Conservation (phyloP, 2,888 invertebrate genomes). For the Macrophya annulata region DNA sequence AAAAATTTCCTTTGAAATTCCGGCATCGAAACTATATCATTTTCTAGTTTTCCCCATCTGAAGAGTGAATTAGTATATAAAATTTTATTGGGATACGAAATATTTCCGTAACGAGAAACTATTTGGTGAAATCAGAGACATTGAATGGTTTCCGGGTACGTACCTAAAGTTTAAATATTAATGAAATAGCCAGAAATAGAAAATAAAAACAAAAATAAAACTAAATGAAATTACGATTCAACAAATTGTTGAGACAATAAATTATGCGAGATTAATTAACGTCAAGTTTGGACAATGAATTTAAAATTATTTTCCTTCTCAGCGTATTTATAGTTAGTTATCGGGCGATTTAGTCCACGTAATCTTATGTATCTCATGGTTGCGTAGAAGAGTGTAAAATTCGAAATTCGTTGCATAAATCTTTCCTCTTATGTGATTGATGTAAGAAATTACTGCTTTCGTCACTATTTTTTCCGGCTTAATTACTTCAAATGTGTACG, state of each 20-base stretch:
- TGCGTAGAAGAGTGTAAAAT: conserved; percentile 15
- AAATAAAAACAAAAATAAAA: no score
- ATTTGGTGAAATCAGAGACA: background rate
- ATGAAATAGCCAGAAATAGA: no score
- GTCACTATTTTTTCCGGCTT: background rate
- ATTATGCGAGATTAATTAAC: background rate
- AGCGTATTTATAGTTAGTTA: background rate
- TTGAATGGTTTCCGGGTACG: conserved; percentile 8
- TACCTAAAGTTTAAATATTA: background rate
- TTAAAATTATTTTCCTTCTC: conserved; percentile 9
- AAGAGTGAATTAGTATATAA: background rate
- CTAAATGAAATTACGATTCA: no score
- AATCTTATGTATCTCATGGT: background rate
- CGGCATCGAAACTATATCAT: conserved; percentile 44
- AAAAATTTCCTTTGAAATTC: conserved; percentile 23
- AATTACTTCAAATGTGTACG: background rate
- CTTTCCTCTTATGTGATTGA: background rate
- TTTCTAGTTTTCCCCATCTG: conserved; percentile 54
- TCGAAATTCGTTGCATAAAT: conserved; percentile 43
- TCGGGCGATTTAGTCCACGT: background rate
- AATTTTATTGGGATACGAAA: background rate
- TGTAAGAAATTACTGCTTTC: background rate
- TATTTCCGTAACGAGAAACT: conserved; percentile 15
- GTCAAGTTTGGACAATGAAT: background rate
- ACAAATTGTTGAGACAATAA: background rate